Evolutionary conservation across 1,140 invertebrate genomes (phyloP).

Genomic region (Episyrphus balteatus): DNA sequence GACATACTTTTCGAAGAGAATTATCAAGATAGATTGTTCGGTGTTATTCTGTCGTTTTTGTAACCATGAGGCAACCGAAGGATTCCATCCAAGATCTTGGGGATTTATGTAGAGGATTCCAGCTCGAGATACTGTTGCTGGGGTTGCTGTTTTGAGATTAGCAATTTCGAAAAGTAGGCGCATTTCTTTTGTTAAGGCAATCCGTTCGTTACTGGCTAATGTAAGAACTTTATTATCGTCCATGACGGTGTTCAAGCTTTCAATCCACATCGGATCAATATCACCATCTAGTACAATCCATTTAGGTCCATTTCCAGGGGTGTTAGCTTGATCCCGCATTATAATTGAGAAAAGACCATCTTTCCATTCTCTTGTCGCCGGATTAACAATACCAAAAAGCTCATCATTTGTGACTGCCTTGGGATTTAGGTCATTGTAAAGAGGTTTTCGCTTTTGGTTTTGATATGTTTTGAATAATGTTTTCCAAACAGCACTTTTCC

Average conservation of each 20-base stretch:
- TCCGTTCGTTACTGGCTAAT: conserved; percentile 85
- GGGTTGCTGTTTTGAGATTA: conserved; percentile 79
- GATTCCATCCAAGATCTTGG: conserved; percentile 76
- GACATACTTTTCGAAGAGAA: conserved; percentile 90
- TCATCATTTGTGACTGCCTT: conserved; percentile 94
- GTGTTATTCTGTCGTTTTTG: conserved; percentile 57
- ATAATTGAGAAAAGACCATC: conserved; percentile 86
- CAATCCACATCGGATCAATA: conserved; percentile 96
- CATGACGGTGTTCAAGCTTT: conserved; percentile 81
- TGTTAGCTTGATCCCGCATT: conserved; percentile 85
- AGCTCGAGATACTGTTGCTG: conserved; percentile 87
- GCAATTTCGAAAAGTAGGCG: conserved; percentile 86
- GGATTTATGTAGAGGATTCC: conserved; percentile 73
- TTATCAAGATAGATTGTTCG: conserved; percentile 69
- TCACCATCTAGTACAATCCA: conserved; percentile 95
- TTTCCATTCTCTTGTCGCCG: conserved; percentile 89
- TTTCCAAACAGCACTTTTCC: conserved; percentile 89
- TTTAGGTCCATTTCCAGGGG: conserved; percentile 66
- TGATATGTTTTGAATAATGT: conserved; percentile 72
- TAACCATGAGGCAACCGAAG: conserved; percentile 81
- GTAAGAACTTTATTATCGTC: conserved; percentile 81
- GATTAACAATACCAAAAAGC: conserved; percentile 89
- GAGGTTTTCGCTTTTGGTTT: conserved; percentile 65
- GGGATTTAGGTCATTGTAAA: conserved; percentile 82
- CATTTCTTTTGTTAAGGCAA: conserved; percentile 82